These are phyloP conservation scores for Alectura lathami DNA, from an alignment of 2,113 vertebrate species.

Conservation along the genomic window DNA sequence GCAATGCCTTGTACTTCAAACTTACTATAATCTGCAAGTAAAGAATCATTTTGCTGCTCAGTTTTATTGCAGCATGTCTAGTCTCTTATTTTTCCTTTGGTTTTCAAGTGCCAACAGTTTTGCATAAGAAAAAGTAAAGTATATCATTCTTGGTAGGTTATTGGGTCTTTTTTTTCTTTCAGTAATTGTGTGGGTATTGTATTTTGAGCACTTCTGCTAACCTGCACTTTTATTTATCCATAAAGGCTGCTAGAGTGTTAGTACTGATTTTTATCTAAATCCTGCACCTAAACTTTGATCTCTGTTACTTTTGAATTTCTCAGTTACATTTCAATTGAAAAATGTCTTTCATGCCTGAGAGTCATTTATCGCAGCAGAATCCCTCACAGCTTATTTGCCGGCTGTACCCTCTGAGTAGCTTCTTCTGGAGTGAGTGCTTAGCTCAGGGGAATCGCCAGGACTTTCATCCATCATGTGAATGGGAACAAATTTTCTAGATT, in stretches of 20 bases:
- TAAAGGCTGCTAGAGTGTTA: not conserved
- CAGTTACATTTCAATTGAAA: not conserved
- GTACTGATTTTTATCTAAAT: not conserved
- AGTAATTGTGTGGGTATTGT: not conserved
- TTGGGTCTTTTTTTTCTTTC: not conserved
- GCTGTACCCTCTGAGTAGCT: not conserved
- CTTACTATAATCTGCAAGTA: not conserved
- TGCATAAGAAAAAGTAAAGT: not conserved
- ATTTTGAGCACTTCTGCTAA: not conserved
- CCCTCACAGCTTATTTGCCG: not conserved
- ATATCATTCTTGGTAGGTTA: not conserved
- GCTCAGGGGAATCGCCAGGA: not conserved
- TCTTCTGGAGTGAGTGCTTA: not conserved
- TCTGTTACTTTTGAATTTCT: not conserved
- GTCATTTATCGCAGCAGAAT: not conserved
- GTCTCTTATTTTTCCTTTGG: not conserved
- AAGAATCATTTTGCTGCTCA: not conserved
- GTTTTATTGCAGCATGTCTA: not conserved
- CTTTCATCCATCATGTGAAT: not conserved
- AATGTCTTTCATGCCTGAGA: not conserved
- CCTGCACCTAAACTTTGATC: not conserved
- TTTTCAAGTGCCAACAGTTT: not conserved
- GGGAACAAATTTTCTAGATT: not conserved
- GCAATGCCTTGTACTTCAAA: not conserved
- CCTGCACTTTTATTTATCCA: accelerated